A percentile compares a stretch with the other conserved stretches of the same genome.
Evolutionary conservation across 2,888 invertebrate genomes (phyloP).

Genomic region (Pyralis farinalis): DNA sequence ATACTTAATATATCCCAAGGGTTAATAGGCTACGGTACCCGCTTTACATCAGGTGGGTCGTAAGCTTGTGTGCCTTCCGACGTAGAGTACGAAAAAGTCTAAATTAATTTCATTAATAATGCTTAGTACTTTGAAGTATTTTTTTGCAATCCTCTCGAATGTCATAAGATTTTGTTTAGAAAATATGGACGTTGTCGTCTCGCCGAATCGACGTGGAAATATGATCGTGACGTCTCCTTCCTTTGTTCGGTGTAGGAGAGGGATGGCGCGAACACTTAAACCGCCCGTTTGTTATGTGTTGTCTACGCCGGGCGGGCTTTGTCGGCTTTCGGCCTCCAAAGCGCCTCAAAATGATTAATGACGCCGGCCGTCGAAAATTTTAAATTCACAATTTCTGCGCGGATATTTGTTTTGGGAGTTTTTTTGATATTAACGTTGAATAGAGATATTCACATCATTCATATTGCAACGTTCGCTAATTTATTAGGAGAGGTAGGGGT

Average conservation of each 20-base stretch:
- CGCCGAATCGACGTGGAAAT: conserved; percentile 57
- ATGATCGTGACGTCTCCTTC: conserved; percentile 37
- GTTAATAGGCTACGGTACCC: too few species aligned
- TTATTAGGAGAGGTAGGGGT: too few species aligned
- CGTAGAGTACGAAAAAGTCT: too few species aligned
- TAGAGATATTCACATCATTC: too few species aligned
- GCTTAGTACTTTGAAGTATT: background rate
- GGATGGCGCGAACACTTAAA: conserved; percentile 38
- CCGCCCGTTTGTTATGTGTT: conserved; percentile 53
- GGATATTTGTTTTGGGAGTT: conserved; percentile 15
- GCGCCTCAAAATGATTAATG: conserved; percentile 55
- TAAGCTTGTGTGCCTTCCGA: too few species aligned
- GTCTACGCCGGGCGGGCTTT: conserved; percentile 48
- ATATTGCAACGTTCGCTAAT: too few species aligned
- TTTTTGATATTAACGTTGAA: too few species aligned
- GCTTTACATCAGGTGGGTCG: too few species aligned
- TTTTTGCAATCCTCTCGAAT: conserved; percentile 5
- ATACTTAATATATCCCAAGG: too few species aligned
- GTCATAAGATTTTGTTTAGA: conserved; percentile 42
- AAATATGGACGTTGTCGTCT: conserved; percentile 49
- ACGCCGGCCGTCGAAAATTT: conserved; percentile 42
- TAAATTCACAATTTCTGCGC: conserved; percentile 38
- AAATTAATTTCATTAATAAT: background rate
- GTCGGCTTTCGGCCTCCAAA: conserved; percentile 41
- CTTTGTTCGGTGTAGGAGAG: conserved; percentile 22